Percentiles rank a stretch among this genome's conserved stretches.
These are phyloP conservation scores for Peromyscus nudipes DNA, from an alignment of 2,797 vertebrate genomes.

Conservation along the genomic window DNA sequence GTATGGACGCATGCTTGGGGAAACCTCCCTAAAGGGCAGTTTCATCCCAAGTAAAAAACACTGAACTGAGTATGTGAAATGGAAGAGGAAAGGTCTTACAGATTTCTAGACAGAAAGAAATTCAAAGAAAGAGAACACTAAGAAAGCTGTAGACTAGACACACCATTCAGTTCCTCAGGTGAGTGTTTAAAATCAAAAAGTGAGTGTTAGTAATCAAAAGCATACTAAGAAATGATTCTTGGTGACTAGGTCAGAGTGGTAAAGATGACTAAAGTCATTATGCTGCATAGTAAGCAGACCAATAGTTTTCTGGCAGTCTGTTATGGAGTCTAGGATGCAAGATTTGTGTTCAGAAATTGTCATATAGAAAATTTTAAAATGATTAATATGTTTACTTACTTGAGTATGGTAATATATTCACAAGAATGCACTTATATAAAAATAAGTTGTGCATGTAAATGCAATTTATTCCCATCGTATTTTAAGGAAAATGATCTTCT, in stretches of 20 bases:
- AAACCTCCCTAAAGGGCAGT: rapidly evolving
- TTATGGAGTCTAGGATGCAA: background rate
- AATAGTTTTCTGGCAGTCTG: background rate
- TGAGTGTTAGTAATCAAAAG: background rate
- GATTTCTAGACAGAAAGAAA: background rate
- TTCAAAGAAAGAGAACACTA: background rate
- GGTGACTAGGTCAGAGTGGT: background rate
- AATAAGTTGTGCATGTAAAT: background rate
- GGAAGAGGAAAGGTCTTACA: background rate
- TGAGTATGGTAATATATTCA: background rate
- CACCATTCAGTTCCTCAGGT: background rate
- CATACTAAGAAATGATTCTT: background rate
- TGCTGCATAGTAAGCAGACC: background rate
- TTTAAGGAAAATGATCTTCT: background rate
- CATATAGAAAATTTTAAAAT: background rate
- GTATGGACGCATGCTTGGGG: background rate
- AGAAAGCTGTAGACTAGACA: background rate
- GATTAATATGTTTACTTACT: background rate
- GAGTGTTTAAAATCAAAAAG: background rate
- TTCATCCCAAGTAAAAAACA: background rate
- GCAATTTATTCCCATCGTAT: background rate
- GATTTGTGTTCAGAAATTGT: background rate
- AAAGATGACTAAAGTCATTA: background rate
- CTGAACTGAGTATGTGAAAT: background rate
- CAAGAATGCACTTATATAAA: background rate